Base-by-base conservation (phyloP, 2,113 vertebrate species). In the Labeo rohita region DNA sequence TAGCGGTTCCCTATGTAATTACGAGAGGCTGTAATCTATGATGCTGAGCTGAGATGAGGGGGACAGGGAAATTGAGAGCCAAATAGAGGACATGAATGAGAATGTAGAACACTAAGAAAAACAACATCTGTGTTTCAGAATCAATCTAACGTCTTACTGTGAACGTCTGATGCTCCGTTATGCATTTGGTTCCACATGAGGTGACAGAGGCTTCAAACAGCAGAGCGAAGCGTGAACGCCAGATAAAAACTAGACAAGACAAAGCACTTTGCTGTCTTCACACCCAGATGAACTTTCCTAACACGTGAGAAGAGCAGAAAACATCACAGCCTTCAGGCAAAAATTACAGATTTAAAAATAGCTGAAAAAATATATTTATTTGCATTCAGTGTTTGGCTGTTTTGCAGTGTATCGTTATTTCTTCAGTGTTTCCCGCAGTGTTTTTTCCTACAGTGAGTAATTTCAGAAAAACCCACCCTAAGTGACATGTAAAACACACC, bases 211-310 rank as follows among this genome's bases (percentile, higher is more conserved):
- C 52, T 84, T 47, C n/a, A 45, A 39, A 84, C 12, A 49, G 82
- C 75, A 61, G 54, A n/a, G 54, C 2, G 10, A 45, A 76, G 74
- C 61, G 3, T 68, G 45, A 47, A 50, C 18, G 43, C 68, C n/a
- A 34, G 15, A 21, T 16, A 77, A 59, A 85, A 80, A 45, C 54
- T 18, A 47, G 63, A 66, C 76, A 80, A 54, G 75, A 47, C 36
- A 80, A 56, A 86, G 66, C 77, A 78, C 66, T 80, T 49, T 59
- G 52, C 84, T 86, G 34, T 49, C 76, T 61, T 45, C 77, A 47
- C 66, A 73, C 39, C 16, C n/a, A 80, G 8, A 63, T 72, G n/a
- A 70, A 61, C 36, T 79, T 52, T 65, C 23, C 21, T 79, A 16
- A 76, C 16, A 65, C 11, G 6, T 80, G 52, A 12, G 77, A 45